These are phyloP conservation scores for Mustela nigripes DNA, from an alignment of 2,113 vertebrate genomes.

Conservation along the genomic window DNA sequence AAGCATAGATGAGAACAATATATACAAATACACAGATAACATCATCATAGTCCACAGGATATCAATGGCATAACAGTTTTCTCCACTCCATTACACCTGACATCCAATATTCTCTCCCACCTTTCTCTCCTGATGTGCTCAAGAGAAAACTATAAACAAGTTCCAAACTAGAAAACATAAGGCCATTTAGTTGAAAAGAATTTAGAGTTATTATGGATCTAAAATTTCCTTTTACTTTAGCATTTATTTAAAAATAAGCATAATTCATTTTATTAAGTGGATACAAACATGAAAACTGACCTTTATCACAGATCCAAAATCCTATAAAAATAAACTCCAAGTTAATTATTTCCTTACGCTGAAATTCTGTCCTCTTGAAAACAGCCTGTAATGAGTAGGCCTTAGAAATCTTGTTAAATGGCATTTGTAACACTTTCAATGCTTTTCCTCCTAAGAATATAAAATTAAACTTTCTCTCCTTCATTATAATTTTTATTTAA, in stretches of 20 bases:
- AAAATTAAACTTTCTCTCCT: slow-evolving; percentile 41
- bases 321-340: slow-evolving; percentile 77
- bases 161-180: slow-evolving; percentile 68
- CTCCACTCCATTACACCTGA: neutral
- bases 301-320: slow-evolving; percentile 74
- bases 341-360: slow-evolving; percentile 74
- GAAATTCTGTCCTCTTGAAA: slow-evolving; percentile 64
- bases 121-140: slow-evolving; percentile 23
- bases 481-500: slow-evolving; percentile 34
- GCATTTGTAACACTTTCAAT: slow-evolving; percentile 38
- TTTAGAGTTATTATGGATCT: slow-evolving; percentile 57
- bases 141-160: slow-evolving; percentile 56
- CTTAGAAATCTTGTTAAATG: slow-evolving; percentile 67
- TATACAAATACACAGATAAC: slow-evolving; percentile 61
- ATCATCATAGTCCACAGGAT: neutral
- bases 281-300: slow-evolving; percentile 77
- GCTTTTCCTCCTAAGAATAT: neutral
- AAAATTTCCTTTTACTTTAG: slow-evolving; percentile 72
- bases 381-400: slow-evolving; percentile 51
- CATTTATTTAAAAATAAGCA: slow-evolving; percentile 67
- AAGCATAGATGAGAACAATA: slow-evolving; percentile 69
- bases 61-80: neutral
- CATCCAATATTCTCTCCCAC: slow-evolving; percentile 32
- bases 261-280: slow-evolving; percentile 71
- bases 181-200: slow-evolving; percentile 44